These are phyloP conservation scores for Allophyes oxyacanthae DNA, from an alignment of 2,888 invertebrate genomes.

Conservation along the genomic window DNA sequence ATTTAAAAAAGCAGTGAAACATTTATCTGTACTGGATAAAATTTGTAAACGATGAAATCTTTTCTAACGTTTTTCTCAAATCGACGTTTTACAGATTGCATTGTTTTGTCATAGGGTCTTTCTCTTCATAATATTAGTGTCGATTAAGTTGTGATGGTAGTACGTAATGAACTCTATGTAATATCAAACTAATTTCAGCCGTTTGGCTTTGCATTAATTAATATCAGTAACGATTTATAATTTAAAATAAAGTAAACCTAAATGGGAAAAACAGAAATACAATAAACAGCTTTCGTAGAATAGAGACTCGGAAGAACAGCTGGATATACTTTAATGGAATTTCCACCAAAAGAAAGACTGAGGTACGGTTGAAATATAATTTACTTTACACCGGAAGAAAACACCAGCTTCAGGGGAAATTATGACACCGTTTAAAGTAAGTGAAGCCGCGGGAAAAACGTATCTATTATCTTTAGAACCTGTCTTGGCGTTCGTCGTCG, in stretches of 20 bases:
- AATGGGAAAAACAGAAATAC: not conserved
- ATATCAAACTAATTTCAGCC: too few species aligned
- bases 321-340: constrained; percentile 22
- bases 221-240: too few species aligned
- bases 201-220: too few species aligned
- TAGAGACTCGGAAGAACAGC: not conserved
- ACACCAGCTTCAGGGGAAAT: constrained; percentile 44
- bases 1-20: too few species aligned
- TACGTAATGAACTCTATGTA: too few species aligned
- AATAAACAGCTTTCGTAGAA: not conserved
- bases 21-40: too few species aligned
- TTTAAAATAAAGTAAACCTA: not conserved
- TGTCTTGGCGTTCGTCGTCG: not conserved
- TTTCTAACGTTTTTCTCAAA: too few species aligned
- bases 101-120: too few species aligned
- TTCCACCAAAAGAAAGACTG: constrained; percentile 33
- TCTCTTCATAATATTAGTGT: too few species aligned
- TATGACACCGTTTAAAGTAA: constrained; percentile 24
- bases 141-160: too few species aligned
- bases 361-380: constrained; percentile 41
- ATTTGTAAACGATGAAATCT: too few species aligned
- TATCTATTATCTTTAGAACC: constrained; percentile 1
- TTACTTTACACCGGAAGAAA: constrained; percentile 31
- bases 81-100: too few species aligned
- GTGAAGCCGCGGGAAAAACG: not conserved